Conservation (phyloP, 2,113 vertebrate genomes). For the Menidia beryllina region DNA sequence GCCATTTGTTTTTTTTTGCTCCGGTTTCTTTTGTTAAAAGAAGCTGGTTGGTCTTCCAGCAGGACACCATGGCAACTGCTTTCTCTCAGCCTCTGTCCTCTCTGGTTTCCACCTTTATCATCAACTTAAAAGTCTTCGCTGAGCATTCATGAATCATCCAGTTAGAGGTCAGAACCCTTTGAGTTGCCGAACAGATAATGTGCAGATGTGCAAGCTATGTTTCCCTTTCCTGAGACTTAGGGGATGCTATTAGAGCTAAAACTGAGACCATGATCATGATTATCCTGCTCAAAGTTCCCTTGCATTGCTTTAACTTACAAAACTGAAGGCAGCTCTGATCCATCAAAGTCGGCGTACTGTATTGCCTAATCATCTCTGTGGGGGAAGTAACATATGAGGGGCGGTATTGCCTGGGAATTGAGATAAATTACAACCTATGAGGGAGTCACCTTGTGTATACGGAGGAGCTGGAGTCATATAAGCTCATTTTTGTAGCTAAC, state of each 20-base stretch:
- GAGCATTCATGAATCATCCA: slow-evolving; percentile 48
- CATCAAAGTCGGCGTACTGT: slow-evolving; percentile 40
- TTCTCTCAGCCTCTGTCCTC: slow-evolving; percentile 31
- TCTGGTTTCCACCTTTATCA: slow-evolving; percentile 29
- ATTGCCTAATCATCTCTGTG: neutral
- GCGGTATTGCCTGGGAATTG: slow-evolving; percentile 11
- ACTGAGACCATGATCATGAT: slow-evolving; percentile 4
- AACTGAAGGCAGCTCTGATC: slow-evolving; percentile 32
- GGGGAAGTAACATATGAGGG: slow-evolving; percentile 1
- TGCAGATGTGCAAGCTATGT: neutral
- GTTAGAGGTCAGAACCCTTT: slow-evolving; percentile 7
- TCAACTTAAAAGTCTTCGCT: slow-evolving; percentile 27
- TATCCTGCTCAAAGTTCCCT: slow-evolving; percentile 18
- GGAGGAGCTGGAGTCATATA: slow-evolving; percentile 19
- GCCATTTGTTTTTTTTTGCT: too few species aligned
- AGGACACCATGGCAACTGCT: slow-evolving; percentile 55
- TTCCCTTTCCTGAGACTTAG: neutral
- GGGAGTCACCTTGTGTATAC: slow-evolving; percentile 44
- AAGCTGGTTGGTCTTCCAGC: neutral
- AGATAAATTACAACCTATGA: slow-evolving; percentile 39
- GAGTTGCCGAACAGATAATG: neutral
- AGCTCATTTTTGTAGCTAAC: slow-evolving; percentile 51
- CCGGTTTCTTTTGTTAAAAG: too few species aligned
- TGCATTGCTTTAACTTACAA: slow-evolving; percentile 10
- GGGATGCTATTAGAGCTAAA: neutral